Percentiles rank a stretch among this genome's conserved stretches.
phyloP scores from a whole-genome alignment of 2,113 vertebrate species.

The Trichechus manatus region DNA sequence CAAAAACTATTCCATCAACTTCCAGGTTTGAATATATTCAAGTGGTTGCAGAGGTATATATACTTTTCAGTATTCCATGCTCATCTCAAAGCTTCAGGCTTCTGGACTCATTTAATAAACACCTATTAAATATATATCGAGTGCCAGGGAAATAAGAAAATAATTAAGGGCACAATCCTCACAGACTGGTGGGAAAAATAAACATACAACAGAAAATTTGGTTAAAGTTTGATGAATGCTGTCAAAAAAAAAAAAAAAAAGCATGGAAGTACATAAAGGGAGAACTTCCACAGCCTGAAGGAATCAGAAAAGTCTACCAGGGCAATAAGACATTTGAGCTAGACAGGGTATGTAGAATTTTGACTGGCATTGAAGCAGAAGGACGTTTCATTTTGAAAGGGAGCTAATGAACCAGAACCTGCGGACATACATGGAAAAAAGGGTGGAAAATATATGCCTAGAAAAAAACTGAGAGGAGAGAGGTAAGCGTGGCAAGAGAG shows the following conservation, averaged over 20 bases:
- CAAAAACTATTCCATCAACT: not conserved
- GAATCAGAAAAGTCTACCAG: not conserved
- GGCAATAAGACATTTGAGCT: not conserved
- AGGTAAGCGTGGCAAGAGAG: not conserved
- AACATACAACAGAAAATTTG: not conserved
- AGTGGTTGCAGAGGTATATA: not conserved
- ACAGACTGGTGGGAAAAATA: not conserved
- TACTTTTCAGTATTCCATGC: not conserved
- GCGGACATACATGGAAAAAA: not conserved
- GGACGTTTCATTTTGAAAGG: not conserved
- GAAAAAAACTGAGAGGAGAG: no score
- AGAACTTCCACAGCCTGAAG: not conserved
- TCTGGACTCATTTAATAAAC: not conserved
- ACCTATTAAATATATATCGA: not conserved
- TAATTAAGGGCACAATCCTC: not conserved
- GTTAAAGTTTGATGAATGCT: not conserved
- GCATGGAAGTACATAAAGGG: not conserved
- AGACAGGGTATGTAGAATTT: not conserved
- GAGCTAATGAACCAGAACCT: not conserved
- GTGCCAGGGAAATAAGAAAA: not conserved
- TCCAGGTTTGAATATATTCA: not conserved
- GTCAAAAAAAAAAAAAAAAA: not conserved
- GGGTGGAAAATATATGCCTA: not conserved
- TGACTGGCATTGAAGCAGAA: not conserved
- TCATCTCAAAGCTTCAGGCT: not conserved